These are phyloP conservation scores for Corythornis cristatus DNA, from an alignment of 2,113 vertebrate species.

Conservation along the genomic window DNA sequence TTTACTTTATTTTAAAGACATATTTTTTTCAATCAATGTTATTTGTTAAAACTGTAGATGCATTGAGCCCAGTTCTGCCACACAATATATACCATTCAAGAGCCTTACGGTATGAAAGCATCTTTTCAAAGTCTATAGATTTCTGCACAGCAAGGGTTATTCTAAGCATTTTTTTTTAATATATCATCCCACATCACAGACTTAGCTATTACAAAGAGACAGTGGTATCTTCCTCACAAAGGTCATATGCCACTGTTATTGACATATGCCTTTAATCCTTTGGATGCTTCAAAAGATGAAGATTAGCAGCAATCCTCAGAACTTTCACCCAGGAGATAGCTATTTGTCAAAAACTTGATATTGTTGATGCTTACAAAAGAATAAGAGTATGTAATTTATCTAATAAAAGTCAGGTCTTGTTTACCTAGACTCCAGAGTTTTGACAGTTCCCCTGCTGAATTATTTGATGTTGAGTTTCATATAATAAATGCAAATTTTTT, in stretches of 20 bases:
- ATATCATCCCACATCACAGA: slow-evolving; percentile 1
- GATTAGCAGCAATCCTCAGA: slow-evolving; percentile 76
- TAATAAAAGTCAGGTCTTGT: slow-evolving; percentile 62
- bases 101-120: background rate
- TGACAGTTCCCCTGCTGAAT: slow-evolving; percentile 15
- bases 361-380: slow-evolving; percentile 70
- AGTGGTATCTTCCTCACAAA: slow-evolving; percentile 23
- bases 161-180: background rate
- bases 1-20: background rate
- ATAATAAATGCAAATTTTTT: slow-evolving; percentile 64
- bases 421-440: slow-evolving; percentile 46
- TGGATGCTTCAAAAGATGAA: slow-evolving; percentile 78
- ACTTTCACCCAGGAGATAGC: slow-evolving; percentile 68
- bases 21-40: background rate
- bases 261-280: slow-evolving; percentile 75
- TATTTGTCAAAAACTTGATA: slow-evolving; percentile 75
- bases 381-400: slow-evolving; percentile 60
- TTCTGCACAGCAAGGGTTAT: background rate
- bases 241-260: slow-evolving; percentile 71
- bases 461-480: slow-evolving; percentile 42
- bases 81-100: background rate
- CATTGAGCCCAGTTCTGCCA: background rate
- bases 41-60: background rate
- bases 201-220: background rate
- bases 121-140: background rate